Evolutionary conservation across 2,113 vertebrate species (phyloP), one percentile per base, ranked within the genome.

Genomic region (Sitta europaea): DNA sequence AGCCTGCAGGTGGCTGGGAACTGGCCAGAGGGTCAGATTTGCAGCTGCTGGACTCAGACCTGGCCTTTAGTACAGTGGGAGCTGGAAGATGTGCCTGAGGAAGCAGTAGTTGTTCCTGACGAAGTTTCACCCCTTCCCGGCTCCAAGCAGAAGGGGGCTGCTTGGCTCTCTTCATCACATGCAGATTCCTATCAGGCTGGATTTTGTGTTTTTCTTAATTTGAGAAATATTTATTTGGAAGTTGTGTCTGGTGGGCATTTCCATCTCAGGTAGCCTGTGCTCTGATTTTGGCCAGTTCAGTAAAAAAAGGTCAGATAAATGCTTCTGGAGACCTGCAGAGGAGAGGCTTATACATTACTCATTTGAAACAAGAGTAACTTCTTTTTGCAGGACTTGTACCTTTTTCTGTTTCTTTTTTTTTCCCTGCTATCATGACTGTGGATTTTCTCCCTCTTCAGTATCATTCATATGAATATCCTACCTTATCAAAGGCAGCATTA

Each of bases 1-100:
- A 93, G 42, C 54, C 85, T 83, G 74, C 73, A 92, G 88, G 85
- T 95, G 90, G 90, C 88, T 94, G 88, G 82, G 85, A 90, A 68
- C 9, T 0, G 5, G 57, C 43, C 73, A 72, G 53, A 59, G 65
- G 78, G 58, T 5, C 29, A 88, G 45, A 83, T 50, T 65, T 55
- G 38, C 81, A 90, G 50, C 85, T 92, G 74, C 54, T 1, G 4
- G 47, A 18, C 38, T 70, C 79, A 72, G 45, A 86, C 45, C 50
- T 67, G 54, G 67, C 62, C 74, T 86, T 61, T 54, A 54, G 53
- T 4, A 3, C 66, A 53, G 51, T 1, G 1, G 71, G 45, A 86
- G 50, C 53, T 42, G 57, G 36, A 85, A 51, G 81, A 85, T 2
- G 1, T 59, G 72, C 80, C 40, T 76, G 55, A 58, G 57, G 68